Base-by-base conservation (phyloP, 2,888 invertebrate genomes). In the Campoplex capitator region DNA sequence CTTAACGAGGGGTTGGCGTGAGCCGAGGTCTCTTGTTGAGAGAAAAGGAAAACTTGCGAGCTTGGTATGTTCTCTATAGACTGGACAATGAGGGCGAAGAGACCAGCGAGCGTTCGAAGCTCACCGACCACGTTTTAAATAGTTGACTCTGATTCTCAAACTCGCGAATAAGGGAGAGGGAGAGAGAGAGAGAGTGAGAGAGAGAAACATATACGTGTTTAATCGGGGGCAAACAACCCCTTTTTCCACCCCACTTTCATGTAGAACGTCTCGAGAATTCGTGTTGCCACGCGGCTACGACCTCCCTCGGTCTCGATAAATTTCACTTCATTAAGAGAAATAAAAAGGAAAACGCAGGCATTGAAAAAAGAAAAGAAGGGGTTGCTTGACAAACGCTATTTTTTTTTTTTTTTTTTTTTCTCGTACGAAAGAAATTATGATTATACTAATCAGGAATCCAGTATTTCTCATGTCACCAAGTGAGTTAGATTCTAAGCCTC, bases 1-100 rank as follows among this genome's bases (percentile, higher is more conserved):
- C 94, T 94, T 94, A 94, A 94, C 94, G 94, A 94, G 94, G 92
- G 92, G 92, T 94, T 94, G 91, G 94, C 94, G 94, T 94, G 94
- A 91, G 92, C 90, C 73, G 58, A 62, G 70, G 48, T 13, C 51
- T 76, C 75, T 84, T 32, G 48, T 70, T 73, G 80, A 76, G 88
- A 79, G 88, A 84, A 83, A 82, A 87, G 85, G 77, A 80, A 83
- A 74, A 85, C 68, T 56, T 54, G 13, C 32, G 9, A 3, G 42
- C 32, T 32, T 16, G 18, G 23, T 65, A 18, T 32, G 54, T 42
- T 28, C 65, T 65, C 67, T n/a, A 75, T 75, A 81, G 65, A 79
- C 78, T 68, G 74, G 86, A 83, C 81, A 67, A 77, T 42, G 62
- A 74, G 74, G 78, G 58, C 81, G 68, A 67, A 73, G 75, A 65